Percentiles rank a stretch among this genome's conserved stretches.
These are phyloP conservation scores for Hylia prasina DNA, from an alignment of 2,113 vertebrate species.

Conservation along the genomic window DNA sequence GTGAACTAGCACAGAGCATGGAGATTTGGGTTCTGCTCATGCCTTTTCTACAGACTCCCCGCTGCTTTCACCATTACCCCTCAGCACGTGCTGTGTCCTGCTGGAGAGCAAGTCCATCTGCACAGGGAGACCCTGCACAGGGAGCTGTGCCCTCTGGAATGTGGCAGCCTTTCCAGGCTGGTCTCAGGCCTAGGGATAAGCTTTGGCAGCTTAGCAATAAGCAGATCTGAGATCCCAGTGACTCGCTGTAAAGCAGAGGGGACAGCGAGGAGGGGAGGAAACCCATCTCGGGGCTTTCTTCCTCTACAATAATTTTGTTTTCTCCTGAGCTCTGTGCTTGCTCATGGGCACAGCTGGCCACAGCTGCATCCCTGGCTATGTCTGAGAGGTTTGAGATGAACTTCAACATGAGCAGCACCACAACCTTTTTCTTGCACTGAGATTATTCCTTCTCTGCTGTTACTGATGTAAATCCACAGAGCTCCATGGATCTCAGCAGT, in stretches of 20 bases:
- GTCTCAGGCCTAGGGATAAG: neutral
- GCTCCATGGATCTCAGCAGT: neutral
- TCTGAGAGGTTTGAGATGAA: neutral
- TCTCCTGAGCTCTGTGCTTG: neutral
- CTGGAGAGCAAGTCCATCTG: neutral
- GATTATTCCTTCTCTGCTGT: neutral
- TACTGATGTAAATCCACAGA: neutral
- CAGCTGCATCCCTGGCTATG: neutral
- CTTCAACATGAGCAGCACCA: neutral
- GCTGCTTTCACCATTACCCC: neutral
- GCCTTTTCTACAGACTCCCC: neutral
- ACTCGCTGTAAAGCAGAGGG: accelerated
- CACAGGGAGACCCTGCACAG: neutral
- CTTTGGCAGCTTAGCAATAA: neutral
- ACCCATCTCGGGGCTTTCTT: neutral
- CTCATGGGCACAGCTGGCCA: neutral
- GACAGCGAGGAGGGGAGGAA: neutral
- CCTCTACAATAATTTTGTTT: neutral
- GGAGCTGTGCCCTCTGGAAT: neutral
- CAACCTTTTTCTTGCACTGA: neutral
- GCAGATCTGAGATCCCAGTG: neutral
- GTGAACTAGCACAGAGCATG: neutral
- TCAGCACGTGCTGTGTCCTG: accelerated
- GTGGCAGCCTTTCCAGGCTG: neutral
- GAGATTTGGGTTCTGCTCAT: neutral